Conservation (phyloP, 2,113 vertebrate genomes). For the Chiloscyllium plagiosum region DNA sequence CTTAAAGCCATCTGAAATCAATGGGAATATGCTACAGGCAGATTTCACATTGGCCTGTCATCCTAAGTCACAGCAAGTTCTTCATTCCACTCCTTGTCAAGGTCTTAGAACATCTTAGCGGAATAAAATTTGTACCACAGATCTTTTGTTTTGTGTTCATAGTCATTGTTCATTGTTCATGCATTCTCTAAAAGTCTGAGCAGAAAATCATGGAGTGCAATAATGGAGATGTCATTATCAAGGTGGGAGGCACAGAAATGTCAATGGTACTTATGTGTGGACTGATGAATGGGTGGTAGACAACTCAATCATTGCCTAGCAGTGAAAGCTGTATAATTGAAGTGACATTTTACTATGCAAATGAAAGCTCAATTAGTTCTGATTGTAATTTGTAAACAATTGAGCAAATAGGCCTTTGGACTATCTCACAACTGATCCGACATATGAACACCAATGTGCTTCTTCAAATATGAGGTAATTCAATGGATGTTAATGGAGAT, state of each 20-base stretch:
- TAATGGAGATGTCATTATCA: not conserved
- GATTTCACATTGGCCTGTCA: not conserved
- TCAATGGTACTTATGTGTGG: not conserved
- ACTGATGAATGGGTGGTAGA: not conserved
- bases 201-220: not conserved
- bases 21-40: not conserved
- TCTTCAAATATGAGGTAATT: not conserved
- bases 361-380: not conserved
- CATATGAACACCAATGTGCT: not conserved
- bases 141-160: not conserved
- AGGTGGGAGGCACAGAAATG: not conserved
- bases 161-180: not conserved
- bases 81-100: not conserved
- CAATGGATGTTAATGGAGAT: not conserved
- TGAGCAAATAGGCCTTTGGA: not conserved
- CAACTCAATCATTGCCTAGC: not conserved
- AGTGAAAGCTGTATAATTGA: not conserved
- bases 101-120: not conserved
- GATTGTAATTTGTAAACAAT: slow-evolving; percentile 21
- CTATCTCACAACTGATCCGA: not conserved
- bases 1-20: not conserved
- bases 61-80: not conserved
- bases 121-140: not conserved
- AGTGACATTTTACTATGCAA: not conserved
- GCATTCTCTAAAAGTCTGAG: not conserved